These are phyloP conservation scores for Aldrovandia affinis DNA, from an alignment of 2,797 vertebrate species.

Conservation along the genomic window DNA sequence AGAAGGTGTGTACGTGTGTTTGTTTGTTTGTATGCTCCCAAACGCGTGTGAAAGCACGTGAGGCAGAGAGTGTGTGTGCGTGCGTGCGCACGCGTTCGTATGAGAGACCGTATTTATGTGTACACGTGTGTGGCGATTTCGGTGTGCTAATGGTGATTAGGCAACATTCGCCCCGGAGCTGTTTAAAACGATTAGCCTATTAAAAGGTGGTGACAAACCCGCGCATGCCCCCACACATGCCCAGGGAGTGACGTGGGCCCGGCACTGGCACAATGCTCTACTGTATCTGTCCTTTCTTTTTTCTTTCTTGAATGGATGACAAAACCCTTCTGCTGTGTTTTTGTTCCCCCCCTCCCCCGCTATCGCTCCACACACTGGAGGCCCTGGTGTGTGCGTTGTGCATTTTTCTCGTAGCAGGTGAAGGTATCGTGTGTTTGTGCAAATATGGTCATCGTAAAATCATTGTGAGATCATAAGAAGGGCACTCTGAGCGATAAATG, in stretches of 20 bases:
- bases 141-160: constrained; percentile 41
- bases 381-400: too few relatives aligned
- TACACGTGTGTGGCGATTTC: constrained; percentile 27
- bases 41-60: too few relatives aligned
- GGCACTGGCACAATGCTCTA: constrained; percentile 40
- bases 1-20: too few relatives aligned
- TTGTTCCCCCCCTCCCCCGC: not conserved
- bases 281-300: constrained; percentile 28
- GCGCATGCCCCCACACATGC: constrained; percentile 45
- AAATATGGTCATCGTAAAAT: not conserved
- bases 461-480: not conserved
- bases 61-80: not conserved
- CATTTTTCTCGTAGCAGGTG: not conserved
- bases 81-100: not conserved
- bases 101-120: not conserved
- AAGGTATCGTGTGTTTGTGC: not conserved
- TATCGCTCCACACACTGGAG: not conserved
- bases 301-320: constrained; percentile 24
- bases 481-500: too few relatives aligned
- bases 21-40: too few relatives aligned
- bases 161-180: constrained; percentile 45
- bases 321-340: not conserved
- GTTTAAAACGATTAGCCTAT: constrained; percentile 54
- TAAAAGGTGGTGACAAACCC: constrained; percentile 62
- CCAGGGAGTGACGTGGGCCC: constrained; percentile 42